phyloP scores from a whole-genome alignment of 2,888 invertebrate genomes.

The Scaptomyza tumidula region DNA sequence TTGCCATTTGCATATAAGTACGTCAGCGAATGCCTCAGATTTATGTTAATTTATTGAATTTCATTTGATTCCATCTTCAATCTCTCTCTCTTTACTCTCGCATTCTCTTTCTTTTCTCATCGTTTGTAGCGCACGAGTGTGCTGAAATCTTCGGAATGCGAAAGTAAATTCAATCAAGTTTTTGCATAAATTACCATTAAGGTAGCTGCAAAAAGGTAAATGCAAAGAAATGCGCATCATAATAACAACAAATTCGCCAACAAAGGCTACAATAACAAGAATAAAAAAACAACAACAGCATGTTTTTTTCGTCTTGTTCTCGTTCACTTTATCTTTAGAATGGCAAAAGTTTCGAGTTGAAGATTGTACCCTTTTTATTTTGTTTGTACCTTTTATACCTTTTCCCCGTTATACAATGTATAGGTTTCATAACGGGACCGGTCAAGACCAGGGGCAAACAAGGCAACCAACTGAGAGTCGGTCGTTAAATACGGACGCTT shows the following conservation, averaged over 20 bases:
- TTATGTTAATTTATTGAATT: constrained; percentile 79
- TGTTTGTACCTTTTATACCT: constrained; percentile 33
- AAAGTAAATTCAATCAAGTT: constrained; percentile 73
- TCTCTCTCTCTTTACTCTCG: not conserved
- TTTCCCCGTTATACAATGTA: not conserved
- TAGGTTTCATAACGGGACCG: constrained; percentile 9
- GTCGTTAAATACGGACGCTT: constrained; percentile 61
- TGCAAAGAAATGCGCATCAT: constrained; percentile 35
- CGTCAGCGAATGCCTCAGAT: constrained; percentile 58
- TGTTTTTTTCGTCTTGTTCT: constrained; percentile 33
- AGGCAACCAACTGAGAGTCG: constrained; percentile 16
- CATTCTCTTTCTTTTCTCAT: not conserved
- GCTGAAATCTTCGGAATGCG: constrained; percentile 52
- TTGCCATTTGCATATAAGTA: constrained; percentile 60
- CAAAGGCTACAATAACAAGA: constrained; percentile 25
- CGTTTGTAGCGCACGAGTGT: constrained; percentile 18
- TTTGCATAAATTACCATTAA: constrained; percentile 70
- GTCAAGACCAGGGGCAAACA: constrained; percentile 40
- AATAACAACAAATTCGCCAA: constrained; percentile 46
- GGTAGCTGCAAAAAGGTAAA: constrained; percentile 32
- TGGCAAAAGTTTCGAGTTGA: constrained; percentile 69
- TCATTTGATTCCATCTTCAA: constrained; percentile 59
- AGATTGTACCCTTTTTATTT: constrained; percentile 34
- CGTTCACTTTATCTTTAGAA: constrained; percentile 65
- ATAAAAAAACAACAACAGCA: constrained; percentile 24